Conservation (phyloP, 2,797 vertebrate genomes). For the Poeciliopsis presidionis region DNA sequence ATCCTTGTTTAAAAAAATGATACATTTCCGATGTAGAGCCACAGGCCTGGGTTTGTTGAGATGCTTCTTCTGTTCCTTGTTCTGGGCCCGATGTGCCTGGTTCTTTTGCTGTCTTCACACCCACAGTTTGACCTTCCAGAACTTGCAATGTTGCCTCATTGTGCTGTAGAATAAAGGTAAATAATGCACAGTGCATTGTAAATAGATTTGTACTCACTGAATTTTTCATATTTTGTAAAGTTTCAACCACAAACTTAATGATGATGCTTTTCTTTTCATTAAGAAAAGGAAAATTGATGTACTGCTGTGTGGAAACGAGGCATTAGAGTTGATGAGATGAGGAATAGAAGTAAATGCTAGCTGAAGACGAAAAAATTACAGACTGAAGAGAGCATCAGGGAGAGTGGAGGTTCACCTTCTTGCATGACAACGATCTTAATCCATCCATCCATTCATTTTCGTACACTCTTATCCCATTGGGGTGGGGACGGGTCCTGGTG, state of each 20-base stretch:
- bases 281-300: neutral
- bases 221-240: neutral
- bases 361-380: neutral
- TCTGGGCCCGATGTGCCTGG: conserved; percentile 25
- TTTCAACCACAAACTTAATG: neutral
- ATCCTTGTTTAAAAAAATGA: conserved; percentile 31
- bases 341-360: neutral
- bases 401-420: neutral
- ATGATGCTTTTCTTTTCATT: neutral
- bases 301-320: neutral
- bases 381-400: neutral
- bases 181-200: neutral
- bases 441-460: too few species aligned
- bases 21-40: conserved; percentile 54
- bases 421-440: neutral
- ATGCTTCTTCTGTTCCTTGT: conserved; percentile 31
- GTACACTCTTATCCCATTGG: too few species aligned
- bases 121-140: conserved; percentile 63
- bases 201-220: neutral
- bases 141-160: conserved; percentile 25
- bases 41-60: conserved; percentile 45
- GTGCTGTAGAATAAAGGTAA: conserved; percentile 15
- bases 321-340: neutral
- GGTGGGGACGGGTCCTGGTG: too few species aligned
- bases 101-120: conserved; percentile 48